These are phyloP conservation scores for Clarias batrachus DNA, from an alignment of 2,113 vertebrate genomes.

Conservation along the genomic window DNA sequence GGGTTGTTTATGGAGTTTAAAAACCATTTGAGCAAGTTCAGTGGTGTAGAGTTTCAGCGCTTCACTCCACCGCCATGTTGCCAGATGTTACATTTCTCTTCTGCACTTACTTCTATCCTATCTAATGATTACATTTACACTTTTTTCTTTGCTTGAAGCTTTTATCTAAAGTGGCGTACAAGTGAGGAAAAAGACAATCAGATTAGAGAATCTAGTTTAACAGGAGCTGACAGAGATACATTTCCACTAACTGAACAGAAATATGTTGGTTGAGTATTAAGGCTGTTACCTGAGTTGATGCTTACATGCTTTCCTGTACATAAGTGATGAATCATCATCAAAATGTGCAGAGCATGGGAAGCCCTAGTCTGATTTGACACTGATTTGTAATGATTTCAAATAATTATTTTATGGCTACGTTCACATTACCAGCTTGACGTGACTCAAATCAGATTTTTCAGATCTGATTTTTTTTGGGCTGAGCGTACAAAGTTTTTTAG, in stretches of 20 bases:
- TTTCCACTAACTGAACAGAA: neutral
- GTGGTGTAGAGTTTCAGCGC: neutral
- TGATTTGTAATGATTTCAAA: neutral
- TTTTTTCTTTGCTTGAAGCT: neutral
- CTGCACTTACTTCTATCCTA: neutral
- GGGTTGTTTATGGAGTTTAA: neutral
- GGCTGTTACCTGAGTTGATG: neutral
- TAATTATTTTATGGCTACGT: neutral
- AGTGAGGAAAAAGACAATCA: neutral
- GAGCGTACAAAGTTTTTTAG: no score
- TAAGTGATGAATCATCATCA: neutral
- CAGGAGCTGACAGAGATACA: neutral
- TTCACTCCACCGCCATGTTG: no score
- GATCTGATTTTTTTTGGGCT: no score
- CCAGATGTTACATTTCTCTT: constrained; percentile 1
- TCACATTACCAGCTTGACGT: no score
- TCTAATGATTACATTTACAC: neutral
- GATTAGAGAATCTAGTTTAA: neutral
- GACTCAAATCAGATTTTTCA: no score
- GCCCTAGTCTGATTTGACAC: neutral
- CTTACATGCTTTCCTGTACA: neutral
- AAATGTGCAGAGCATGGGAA: neutral
- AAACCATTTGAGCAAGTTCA: neutral
- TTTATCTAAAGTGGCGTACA: neutral
- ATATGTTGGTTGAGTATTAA: neutral